phyloP scores from a whole-genome alignment of 1,140 invertebrate genomes.

The Aphaenogaster floridana region DNA sequence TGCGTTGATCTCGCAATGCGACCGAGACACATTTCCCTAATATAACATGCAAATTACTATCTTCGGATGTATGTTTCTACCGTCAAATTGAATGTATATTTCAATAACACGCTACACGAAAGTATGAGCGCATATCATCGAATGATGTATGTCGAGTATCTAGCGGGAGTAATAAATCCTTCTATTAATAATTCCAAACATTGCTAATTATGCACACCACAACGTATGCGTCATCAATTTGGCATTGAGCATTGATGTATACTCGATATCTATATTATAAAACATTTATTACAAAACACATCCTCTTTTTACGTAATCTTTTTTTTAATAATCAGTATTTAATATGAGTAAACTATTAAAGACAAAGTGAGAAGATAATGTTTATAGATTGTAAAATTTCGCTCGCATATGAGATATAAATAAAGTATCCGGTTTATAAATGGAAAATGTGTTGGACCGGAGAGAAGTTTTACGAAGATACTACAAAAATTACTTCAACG shows the following conservation, averaged over 20 bases:
- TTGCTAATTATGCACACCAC: conserved; percentile 38
- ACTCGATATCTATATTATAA: not conserved
- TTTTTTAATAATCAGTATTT: not conserved
- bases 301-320: not conserved
- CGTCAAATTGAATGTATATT: conserved; percentile 19
- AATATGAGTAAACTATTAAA: not conserved
- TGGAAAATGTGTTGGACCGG: not conserved
- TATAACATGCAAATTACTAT: conserved; percentile 12
- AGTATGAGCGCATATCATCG: not conserved
- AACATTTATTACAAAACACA: not conserved
- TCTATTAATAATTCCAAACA: conserved; percentile 50
- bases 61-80: not conserved
- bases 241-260: conserved; percentile 3
- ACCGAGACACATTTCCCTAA: not conserved
- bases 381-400: not conserved
- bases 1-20: not conserved
- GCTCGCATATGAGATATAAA: not conserved
- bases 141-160: conserved; percentile 13
- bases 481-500: not conserved
- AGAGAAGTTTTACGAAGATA: not conserved
- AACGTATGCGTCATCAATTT: conserved; percentile 35
- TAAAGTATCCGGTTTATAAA: not conserved
- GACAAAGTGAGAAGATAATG: not conserved
- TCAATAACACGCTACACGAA: conserved; percentile 1
- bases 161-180: conserved; percentile 46